phyloP scores from a whole-genome alignment of 1,140 invertebrate species.

The Lasaia peninsularis region DNA sequence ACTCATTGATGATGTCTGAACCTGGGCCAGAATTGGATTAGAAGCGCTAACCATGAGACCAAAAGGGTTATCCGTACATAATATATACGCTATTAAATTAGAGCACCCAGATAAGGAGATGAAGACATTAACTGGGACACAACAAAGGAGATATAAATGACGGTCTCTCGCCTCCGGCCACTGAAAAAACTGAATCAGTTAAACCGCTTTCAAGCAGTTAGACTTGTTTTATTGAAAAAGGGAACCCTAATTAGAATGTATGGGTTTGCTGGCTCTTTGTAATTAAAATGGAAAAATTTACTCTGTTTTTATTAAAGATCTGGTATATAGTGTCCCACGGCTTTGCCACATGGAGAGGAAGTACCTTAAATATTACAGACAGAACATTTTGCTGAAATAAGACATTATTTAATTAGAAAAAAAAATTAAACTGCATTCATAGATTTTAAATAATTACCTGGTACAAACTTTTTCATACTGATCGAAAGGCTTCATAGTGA shows the following conservation, averaged over 20 bases:
- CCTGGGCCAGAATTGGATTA: no score
- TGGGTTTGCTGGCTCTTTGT: neutral
- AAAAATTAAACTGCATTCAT: no score
- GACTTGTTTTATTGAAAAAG: slow-evolving; percentile 9
- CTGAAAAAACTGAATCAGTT: slow-evolving; percentile 8
- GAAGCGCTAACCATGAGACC: no score
- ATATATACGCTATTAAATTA: slow-evolving; percentile 4
- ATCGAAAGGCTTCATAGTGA: no score
- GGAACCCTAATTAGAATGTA: slow-evolving; percentile 4
- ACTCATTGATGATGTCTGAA: no score
- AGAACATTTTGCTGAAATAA: no score
- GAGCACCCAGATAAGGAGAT: slow-evolving; percentile 3
- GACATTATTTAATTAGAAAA: no score
- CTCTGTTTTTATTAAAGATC: neutral
- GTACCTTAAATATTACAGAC: no score
- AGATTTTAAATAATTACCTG: no score
- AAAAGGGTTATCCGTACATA: neutral
- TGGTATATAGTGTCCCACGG: no score
- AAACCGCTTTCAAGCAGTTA: slow-evolving; percentile 6
- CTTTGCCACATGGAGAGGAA: no score
- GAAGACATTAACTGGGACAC: neutral
- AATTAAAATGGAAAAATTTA: slow-evolving; percentile 7
- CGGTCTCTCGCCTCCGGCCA: neutral
- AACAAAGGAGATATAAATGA: slow-evolving; percentile 9
- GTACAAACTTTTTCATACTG: no score